phyloP scores from a whole-genome alignment of 1,140 invertebrate genomes.

The Zophobas morio region DNA sequence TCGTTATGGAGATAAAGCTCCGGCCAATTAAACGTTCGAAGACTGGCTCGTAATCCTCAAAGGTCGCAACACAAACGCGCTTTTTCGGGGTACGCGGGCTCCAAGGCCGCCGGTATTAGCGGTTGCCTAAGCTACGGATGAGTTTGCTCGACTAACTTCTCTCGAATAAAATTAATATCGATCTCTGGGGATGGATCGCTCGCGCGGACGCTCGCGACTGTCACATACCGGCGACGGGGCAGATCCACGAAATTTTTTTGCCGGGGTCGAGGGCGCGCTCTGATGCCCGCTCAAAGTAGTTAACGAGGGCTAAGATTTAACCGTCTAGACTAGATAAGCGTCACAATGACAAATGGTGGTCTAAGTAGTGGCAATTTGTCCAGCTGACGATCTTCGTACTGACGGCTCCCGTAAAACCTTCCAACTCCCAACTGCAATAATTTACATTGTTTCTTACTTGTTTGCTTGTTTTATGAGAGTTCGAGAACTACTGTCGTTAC shows the following conservation, averaged over 20 bases:
- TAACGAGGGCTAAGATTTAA: conserved; percentile 26
- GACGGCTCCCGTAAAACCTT: conserved; percentile 40
- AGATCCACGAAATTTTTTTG: too few relatives aligned
- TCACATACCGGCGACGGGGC: too few relatives aligned
- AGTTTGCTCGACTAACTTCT: not conserved
- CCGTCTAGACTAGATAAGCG: conserved; percentile 39
- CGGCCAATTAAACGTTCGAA: conserved; percentile 25
- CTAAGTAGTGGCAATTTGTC: conserved; percentile 48
- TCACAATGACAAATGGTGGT: conserved; percentile 43
- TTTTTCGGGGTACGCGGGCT: conserved; percentile 13
- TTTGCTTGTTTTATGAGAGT: conserved; percentile 41
- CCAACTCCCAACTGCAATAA: conserved; percentile 47
- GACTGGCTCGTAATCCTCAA: conserved; percentile 26
- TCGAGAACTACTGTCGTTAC: conserved; percentile 39
- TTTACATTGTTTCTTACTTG: conserved; percentile 48
- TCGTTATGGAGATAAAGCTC: conserved; percentile 14
- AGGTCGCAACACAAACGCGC: conserved; percentile 15
- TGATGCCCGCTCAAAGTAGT: not conserved
- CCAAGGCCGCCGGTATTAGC: conserved; percentile 15
- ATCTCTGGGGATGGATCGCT: not conserved
- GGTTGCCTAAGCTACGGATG: conserved; percentile 16
- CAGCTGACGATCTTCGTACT: conserved; percentile 43
- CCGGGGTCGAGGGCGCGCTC: too few relatives aligned
- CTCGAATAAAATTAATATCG: conserved; percentile 33
- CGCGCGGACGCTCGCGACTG: not conserved